Evolutionary conservation across 2,797 vertebrate genomes (phyloP), one percentile per base, ranked within the genome.

Genomic region (Sebastes paucispinis): DNA sequence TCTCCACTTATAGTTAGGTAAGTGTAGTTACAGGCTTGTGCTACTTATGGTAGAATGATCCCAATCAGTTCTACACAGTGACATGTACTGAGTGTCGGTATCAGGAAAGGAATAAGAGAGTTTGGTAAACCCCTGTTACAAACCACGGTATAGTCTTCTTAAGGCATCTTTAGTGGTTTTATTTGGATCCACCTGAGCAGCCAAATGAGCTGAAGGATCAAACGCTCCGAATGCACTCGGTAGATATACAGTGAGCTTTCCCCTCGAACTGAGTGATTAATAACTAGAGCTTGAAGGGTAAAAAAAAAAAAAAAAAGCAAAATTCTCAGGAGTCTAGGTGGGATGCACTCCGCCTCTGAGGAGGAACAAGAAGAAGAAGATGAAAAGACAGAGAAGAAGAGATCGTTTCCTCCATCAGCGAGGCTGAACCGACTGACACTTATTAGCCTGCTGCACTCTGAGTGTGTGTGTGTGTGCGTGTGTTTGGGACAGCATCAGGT

Each of bases 311-410:
- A 60, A 62, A 59, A 14, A 27, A 73, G 24, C 13, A 59, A 24
- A 76, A 78, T 67, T 64, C 73, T 39, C 68, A 24, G 57, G 64
- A 85, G 73, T 36, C 59, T 73, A 75, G 80, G 36, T 64, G 57
- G 43, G 81, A 77, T 81, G 25, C 34, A 68, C 59, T 65, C 52
- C 4, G 20, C 36, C 9, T 80, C 52, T 16, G 64, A 65, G 25
- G 64, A 82, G 47, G 70, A 79, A 80, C 22, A 32, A 75, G 67
- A 70, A 81, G 36, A 39, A 39, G 36, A 39, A 39, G 81, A 87
- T 67, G 69, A 86, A 63, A 82, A 73, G 72, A 22, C 58, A 3
- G 75, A 65, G 39, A 76, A 66, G 62, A 76, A 25, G 8, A 77
- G 27, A 79, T 68, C 57, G 32, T 76, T 84, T 80, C 64, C 69